phyloP scores from a whole-genome alignment of 1,140 invertebrate species.

The Episyrphus balteatus region DNA sequence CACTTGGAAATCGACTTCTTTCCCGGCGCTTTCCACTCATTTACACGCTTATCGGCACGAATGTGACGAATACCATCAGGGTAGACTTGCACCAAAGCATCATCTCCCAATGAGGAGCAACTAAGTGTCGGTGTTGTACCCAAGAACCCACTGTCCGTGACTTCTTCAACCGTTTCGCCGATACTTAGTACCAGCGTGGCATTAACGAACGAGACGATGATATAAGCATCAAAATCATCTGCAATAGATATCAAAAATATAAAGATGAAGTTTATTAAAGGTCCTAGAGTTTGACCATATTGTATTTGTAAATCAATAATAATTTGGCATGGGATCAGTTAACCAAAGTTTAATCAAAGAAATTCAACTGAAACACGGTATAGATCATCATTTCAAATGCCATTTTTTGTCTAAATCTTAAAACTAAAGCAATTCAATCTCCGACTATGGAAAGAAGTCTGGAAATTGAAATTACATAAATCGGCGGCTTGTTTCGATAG shows the following conservation, averaged over 20 bases:
- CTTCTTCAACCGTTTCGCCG: slow-evolving; percentile 99
- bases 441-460: not conserved
- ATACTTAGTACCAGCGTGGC: slow-evolving; percentile 98
- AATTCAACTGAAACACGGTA: slow-evolving; percentile 38
- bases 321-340: slow-evolving; percentile 25
- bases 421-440: not conserved
- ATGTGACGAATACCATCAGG: slow-evolving; percentile 99
- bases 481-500: not conserved
- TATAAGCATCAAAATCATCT: slow-evolving; percentile 99
- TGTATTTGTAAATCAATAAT: too few species aligned
- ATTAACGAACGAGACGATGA: slow-evolving; percentile 99
- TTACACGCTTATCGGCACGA: slow-evolving; percentile 90
- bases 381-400: slow-evolving; percentile 28
- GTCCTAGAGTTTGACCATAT: slow-evolving; percentile 6
- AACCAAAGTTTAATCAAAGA: slow-evolving; percentile 32
- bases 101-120: slow-evolving; percentile 93
- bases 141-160: slow-evolving; percentile 97
- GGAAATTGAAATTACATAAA: not conserved
- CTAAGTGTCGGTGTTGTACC: slow-evolving; percentile 96
- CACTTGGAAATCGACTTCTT: slow-evolving; percentile 96
- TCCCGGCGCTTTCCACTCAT: slow-evolving; percentile 97
- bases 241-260: slow-evolving; percentile 47
- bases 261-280: slow-evolving; percentile 6
- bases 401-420: not conserved
- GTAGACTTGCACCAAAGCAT: slow-evolving; percentile 96